Evolutionary conservation across 1,140 invertebrate genomes (phyloP).

Genomic region (Sminthurides bifidus): DNA sequence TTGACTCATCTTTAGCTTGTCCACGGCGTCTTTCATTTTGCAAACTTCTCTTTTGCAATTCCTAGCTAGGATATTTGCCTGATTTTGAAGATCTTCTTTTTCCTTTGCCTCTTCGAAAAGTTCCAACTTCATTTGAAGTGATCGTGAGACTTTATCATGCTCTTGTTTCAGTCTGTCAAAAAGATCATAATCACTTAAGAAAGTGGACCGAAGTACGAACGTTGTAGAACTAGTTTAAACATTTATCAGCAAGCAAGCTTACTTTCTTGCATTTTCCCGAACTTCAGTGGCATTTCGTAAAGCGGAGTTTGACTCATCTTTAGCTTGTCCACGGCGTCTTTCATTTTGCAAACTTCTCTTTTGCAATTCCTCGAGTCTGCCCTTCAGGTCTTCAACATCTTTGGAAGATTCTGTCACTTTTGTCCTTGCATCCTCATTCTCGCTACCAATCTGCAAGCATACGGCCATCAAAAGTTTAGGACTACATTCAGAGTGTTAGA

Average conservation of each 20-base stretch:
- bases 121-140: constrained; percentile 47
- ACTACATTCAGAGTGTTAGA: no score
- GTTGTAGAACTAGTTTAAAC: background rate
- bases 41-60: constrained; percentile 59
- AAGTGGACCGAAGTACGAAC: background rate
- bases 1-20: constrained; percentile 46
- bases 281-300: constrained; percentile 46
- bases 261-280: constrained; percentile 39
- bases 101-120: constrained; percentile 53
- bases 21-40: constrained; percentile 55
- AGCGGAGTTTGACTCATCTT: constrained; percentile 43
- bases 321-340: constrained; percentile 47
- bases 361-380: constrained; percentile 55
- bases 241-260: background rate
- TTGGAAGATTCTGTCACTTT: constrained; percentile 58
- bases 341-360: constrained; percentile 65
- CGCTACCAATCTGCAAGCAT: constrained; percentile 45
- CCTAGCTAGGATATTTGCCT: constrained; percentile 58
- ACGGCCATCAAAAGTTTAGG: no score
- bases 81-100: constrained; percentile 55
- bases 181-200: background rate
- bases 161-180: constrained; percentile 41
- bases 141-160: constrained; percentile 48
- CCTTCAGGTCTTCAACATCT: constrained; percentile 53
- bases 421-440: constrained; percentile 58